phyloP scores from a whole-genome alignment of 2,888 invertebrate genomes.

The Leptura quadrifasciata region DNA sequence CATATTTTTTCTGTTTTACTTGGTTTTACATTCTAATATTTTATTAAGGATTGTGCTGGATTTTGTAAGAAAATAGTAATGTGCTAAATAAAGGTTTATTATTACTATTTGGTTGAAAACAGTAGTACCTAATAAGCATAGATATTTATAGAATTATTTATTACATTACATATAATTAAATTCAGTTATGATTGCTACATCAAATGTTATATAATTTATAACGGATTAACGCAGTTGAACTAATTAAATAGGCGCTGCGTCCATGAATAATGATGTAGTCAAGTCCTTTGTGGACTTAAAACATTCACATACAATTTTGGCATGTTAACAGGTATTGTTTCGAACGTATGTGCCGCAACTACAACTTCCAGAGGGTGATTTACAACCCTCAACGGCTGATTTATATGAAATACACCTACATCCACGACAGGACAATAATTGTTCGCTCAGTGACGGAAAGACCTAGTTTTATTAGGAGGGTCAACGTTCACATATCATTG shows the following conservation, averaged over 20 bases:
- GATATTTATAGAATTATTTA: no score
- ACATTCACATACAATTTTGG: slow-evolving; percentile 21
- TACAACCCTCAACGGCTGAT: slow-evolving; percentile 13
- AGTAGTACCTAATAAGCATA: no score
- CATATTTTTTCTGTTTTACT: no score
- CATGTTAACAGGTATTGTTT: slow-evolving; percentile 40
- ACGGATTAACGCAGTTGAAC: slow-evolving; percentile 8
- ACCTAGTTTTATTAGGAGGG: background rate
- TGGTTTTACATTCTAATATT: no score
- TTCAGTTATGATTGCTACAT: background rate
- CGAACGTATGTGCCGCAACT: slow-evolving; percentile 18
- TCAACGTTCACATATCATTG: no score
- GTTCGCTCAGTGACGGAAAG: background rate
- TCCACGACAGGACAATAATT: background rate
- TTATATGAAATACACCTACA: slow-evolving; percentile 5
- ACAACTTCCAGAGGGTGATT: slow-evolving; percentile 27
- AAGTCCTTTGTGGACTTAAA: background rate
- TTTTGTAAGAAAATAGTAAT: no score
- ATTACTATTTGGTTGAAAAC: no score
- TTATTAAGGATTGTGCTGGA: no score
- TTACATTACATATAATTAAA: background rate
- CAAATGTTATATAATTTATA: background rate
- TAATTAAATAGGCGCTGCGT: slow-evolving; percentile 9
- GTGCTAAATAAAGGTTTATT: no score
- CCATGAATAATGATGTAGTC: slow-evolving; percentile 24